Conservation (phyloP, 2,888 invertebrate genomes). For the Andrena trimmerana region DNA sequence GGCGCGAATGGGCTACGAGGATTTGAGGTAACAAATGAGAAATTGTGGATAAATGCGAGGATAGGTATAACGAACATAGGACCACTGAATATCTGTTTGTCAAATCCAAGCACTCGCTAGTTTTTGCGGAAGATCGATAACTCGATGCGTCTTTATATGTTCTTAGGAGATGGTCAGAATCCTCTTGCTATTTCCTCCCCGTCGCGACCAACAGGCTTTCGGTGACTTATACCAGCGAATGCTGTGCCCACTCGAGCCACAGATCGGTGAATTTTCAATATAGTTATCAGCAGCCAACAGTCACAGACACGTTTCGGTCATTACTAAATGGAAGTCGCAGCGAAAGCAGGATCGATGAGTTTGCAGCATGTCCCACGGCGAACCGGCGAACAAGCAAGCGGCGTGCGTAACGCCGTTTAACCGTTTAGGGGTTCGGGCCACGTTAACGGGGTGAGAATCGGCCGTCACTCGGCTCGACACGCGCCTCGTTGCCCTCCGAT, state of each 20-base stretch:
- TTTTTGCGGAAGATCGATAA: too few species aligned
- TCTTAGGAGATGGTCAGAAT: not conserved
- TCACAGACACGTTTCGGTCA: conserved; percentile 73
- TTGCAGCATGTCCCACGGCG: conserved; percentile 74
- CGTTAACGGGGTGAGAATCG: conserved; percentile 81
- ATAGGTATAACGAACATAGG: too few species aligned
- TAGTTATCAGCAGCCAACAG: conserved; percentile 55
- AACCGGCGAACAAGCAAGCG: conserved; percentile 59
- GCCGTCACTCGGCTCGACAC: conserved; percentile 79
- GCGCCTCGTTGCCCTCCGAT: conserved; percentile 82
- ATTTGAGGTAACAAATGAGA: not conserved
- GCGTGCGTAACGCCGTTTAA: conserved; percentile 81
- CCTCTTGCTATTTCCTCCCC: not conserved
- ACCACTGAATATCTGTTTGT: too few species aligned
- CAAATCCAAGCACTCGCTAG: too few species aligned
- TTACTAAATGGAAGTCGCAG: conserved; percentile 84
- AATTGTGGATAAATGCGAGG: too few species aligned
- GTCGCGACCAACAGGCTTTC: conserved; percentile 9
- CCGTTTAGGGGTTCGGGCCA: conserved; percentile 75
- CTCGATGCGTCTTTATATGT: not conserved
- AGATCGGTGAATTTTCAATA: conserved; percentile 68
- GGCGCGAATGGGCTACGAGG: not conserved
- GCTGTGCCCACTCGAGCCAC: conserved; percentile 33
- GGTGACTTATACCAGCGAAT: conserved; percentile 23
- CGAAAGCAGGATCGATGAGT: conserved; percentile 80